Evolutionary conservation across 2,888 invertebrate genomes (phyloP).

Genomic region (Lepidochrysops patricia): DNA sequence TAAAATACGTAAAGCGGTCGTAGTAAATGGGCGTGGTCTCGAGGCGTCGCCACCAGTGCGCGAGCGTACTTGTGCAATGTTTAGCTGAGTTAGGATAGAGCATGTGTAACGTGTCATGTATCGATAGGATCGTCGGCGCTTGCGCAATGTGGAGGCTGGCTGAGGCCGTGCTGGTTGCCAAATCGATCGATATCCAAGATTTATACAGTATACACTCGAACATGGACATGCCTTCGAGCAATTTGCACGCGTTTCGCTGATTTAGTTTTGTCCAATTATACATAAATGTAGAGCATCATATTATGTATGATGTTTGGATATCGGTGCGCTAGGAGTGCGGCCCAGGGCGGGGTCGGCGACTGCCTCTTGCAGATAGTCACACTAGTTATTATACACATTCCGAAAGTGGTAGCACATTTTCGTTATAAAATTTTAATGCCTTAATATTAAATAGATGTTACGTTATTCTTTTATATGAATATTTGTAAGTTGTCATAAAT

Average conservation of each 20-base stretch:
- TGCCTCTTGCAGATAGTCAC: constrained; percentile 53
- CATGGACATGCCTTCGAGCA: not conserved
- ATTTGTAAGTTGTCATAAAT: constrained; percentile 75
- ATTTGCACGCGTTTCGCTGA: not conserved
- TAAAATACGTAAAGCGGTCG: constrained; percentile 59
- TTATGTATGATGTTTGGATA: not conserved
- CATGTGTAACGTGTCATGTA: constrained; percentile 24
- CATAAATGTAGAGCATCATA: not conserved
- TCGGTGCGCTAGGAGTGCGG: constrained; percentile 5
- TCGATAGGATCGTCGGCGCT: constrained; percentile 23
- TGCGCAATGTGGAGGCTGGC: not conserved
- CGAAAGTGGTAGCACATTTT: constrained; percentile 71
- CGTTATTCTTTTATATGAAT: constrained; percentile 74
- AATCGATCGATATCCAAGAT: not conserved
- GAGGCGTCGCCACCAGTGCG: constrained; percentile 34
- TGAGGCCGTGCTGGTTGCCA: not conserved
- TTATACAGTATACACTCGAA: no score
- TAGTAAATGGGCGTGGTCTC: constrained; percentile 42
- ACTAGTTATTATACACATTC: constrained; percentile 64
- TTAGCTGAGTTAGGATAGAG: constrained; percentile 34
- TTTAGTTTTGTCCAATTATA: not conserved
- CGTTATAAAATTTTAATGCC: constrained; percentile 63
- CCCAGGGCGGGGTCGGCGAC: constrained; percentile 20
- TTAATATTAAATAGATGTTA: constrained; percentile 73
- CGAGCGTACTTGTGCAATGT: constrained; percentile 49